Conservation (phyloP, 2,113 vertebrate genomes). For the Mohoua ochrocephala region DNA sequence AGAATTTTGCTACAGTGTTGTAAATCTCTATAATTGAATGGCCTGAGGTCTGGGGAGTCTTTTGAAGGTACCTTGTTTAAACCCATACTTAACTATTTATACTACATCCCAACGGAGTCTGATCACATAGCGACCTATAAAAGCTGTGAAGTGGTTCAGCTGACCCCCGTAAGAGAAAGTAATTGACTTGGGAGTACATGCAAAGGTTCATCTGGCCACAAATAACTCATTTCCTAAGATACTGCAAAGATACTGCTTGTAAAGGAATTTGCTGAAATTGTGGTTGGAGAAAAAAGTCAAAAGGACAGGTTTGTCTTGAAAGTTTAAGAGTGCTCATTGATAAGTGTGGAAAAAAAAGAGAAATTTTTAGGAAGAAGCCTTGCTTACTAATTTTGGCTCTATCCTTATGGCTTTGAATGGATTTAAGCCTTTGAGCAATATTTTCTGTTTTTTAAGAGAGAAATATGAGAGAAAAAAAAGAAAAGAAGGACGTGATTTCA, state of each 20-base stretch:
- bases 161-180: not conserved
- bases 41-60: not conserved
- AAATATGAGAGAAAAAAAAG: not conserved
- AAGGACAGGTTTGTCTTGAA: not conserved
- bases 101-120: not conserved
- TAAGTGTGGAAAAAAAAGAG: not conserved
- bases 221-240: not conserved
- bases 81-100: not conserved
- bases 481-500: not conserved
- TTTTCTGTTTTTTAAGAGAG: not conserved
- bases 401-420: not conserved
- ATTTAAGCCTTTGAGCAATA: not conserved
- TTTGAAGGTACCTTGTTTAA: not conserved
- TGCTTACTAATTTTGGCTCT: not conserved
- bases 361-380: not conserved
- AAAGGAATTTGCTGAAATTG: not conserved
- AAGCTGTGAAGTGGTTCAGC: not conserved
- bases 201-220: not conserved
- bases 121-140: not conserved
- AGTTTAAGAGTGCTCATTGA: not conserved
- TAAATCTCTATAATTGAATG: not conserved
- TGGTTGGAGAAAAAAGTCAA: not conserved
- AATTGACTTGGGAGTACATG: not conserved
- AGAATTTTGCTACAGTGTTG: not conserved
- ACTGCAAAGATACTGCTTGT: not conserved